phyloP scores from a whole-genome alignment of 2,113 vertebrate species.

The Periophthalmodon schlosseri region DNA sequence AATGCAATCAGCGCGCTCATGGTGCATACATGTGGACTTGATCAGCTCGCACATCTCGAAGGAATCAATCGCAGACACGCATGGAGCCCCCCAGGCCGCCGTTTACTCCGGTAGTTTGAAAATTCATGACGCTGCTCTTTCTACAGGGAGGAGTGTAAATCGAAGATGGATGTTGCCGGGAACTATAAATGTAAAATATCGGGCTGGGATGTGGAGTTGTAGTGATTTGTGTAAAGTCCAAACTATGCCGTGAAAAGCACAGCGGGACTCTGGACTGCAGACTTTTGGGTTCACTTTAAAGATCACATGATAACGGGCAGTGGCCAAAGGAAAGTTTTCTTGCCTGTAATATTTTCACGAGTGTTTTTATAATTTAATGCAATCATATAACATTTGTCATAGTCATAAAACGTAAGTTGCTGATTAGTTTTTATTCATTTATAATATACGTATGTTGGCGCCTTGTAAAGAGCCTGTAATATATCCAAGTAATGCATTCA shows the following conservation, averaged over 20 bases:
- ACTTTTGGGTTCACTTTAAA: neutral
- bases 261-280: neutral
- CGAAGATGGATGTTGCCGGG: constrained; percentile 5
- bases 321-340: neutral
- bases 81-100: constrained; percentile 24
- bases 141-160: neutral
- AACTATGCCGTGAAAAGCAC: neutral
- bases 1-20: constrained; percentile 57
- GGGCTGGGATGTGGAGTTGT: constrained; percentile 4
- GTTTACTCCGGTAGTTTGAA: constrained; percentile 33
- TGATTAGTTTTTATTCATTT: constrained; percentile 2
- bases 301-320: neutral
- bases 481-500: neutral
- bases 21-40: constrained; percentile 68
- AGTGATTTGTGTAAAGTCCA: constrained; percentile 9
- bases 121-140: constrained; percentile 29
- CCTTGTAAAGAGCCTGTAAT: neutral
- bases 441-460: neutral
- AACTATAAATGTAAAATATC: constrained; percentile 7
- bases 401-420: neutral
- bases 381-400: constrained; percentile 4
- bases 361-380: neutral
- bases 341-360: neutral
- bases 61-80: constrained; percentile 55
- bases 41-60: constrained; percentile 56